These are phyloP conservation scores for Scaptomyza hsui DNA, from an alignment of 1,140 invertebrate genomes.

Conservation along the genomic window DNA sequence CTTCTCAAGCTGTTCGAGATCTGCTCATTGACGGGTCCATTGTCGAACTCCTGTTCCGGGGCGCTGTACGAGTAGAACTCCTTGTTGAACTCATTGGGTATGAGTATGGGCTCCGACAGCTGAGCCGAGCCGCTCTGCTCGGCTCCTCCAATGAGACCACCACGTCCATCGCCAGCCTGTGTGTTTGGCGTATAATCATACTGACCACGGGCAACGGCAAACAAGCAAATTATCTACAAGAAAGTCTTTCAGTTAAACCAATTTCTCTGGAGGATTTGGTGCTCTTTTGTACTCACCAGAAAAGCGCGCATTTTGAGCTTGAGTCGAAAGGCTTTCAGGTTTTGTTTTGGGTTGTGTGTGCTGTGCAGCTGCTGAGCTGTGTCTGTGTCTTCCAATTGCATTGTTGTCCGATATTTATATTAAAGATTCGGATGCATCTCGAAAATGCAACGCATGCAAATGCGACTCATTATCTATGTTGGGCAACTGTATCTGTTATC, in stretches of 20 bases:
- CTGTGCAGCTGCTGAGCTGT: conserved; percentile 54
- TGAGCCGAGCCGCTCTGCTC: conserved; percentile 46
- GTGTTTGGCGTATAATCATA: conserved; percentile 61
- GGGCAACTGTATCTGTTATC: conserved; percentile 28
- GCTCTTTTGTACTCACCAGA: conserved; percentile 45
- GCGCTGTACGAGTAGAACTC: conserved; percentile 71
- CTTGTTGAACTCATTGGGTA: conserved; percentile 66
- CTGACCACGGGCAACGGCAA: conserved; percentile 58
- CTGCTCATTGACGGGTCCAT: conserved; percentile 44
- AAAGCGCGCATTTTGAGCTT: conserved; percentile 68
- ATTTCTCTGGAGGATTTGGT: not conserved
- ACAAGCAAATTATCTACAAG: conserved; percentile 57
- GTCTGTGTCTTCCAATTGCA: conserved; percentile 57
- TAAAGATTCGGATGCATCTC: not conserved
- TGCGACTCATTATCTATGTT: conserved; percentile 22
- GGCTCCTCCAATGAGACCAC: conserved; percentile 27
- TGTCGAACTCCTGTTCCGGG: conserved; percentile 71
- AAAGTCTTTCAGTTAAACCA: not conserved
- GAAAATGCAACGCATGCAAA: conserved; percentile 30
- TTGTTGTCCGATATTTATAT: conserved; percentile 56
- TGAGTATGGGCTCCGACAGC: conserved; percentile 51
- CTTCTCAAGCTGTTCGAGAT: conserved; percentile 86
- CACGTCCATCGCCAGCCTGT: conserved; percentile 42
- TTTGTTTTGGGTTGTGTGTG: conserved; percentile 29
- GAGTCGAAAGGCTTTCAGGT: conserved; percentile 31